Percentiles rank a stretch among this genome's conserved stretches.
Evolutionary conservation across 2,888 invertebrate species (phyloP).

Genomic region (Agrenia bidenticulata): DNA sequence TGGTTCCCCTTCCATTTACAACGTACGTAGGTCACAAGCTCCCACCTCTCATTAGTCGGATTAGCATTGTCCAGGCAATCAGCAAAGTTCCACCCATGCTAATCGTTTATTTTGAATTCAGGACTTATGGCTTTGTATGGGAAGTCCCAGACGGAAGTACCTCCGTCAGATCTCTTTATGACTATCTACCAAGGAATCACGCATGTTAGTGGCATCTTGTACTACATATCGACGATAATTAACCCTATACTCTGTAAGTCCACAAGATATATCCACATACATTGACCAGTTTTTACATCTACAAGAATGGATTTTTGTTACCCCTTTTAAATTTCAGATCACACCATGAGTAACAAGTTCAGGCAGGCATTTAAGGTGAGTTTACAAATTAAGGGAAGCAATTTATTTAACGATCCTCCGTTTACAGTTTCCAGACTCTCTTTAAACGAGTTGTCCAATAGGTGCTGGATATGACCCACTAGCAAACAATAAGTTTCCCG

Average conservation of each 20-base stretch:
- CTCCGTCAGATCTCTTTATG: slow-evolving; percentile 25
- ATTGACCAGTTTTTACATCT: no score
- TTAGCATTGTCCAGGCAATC: no score
- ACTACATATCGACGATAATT: slow-evolving; percentile 60
- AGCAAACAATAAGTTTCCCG: no score
- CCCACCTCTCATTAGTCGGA: slow-evolving; percentile 54
- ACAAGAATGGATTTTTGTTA: no score
- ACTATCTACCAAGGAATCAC: slow-evolving; percentile 56
- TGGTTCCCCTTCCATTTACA: slow-evolving; percentile 62
- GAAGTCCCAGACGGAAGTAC: slow-evolving; percentile 14
- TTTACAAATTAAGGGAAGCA: no score
- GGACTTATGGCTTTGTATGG: slow-evolving; percentile 44
- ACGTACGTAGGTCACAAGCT: no score
- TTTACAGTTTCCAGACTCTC: no score
- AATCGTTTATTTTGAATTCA: neutral
- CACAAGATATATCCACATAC: no score
- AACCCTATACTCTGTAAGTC: slow-evolving; percentile 60
- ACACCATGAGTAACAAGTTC: slow-evolving; percentile 60
- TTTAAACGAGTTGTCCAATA: no score
- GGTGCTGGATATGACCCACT: no score
- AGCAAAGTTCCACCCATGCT: neutral
- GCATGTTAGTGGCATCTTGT: slow-evolving; percentile 60
- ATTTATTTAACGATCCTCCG: no score
- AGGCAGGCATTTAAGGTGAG: slow-evolving; percentile 58
- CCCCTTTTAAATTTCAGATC: slow-evolving; percentile 54